These are phyloP conservation scores for Phylloscopus trochilus DNA, from an alignment of 2,113 vertebrate genomes.

Conservation along the genomic window DNA sequence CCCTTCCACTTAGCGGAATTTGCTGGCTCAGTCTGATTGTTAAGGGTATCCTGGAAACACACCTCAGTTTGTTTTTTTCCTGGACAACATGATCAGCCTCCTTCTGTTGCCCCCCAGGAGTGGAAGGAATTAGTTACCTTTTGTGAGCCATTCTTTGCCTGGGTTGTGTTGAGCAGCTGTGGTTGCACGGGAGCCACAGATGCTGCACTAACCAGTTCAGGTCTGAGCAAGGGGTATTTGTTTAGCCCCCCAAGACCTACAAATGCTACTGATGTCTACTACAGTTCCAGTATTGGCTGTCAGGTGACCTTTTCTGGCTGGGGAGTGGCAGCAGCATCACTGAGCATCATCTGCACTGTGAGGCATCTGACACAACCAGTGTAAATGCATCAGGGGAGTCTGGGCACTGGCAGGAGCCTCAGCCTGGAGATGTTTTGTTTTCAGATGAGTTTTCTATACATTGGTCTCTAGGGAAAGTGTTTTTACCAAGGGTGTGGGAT, in stretches of 20 bases:
- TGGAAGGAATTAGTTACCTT: background rate
- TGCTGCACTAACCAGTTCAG: background rate
- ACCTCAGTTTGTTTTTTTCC: background rate
- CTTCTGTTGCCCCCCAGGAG: background rate
- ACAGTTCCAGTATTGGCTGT: background rate
- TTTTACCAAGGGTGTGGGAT: background rate
- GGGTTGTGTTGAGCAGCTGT: background rate
- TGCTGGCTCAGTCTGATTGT: background rate
- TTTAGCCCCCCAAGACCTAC: background rate
- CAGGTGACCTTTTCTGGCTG: background rate
- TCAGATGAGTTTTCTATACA: background rate
- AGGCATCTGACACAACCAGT: background rate
- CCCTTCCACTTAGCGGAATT: background rate
- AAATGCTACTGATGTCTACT: background rate
- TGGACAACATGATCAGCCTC: background rate
- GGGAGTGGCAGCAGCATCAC: background rate
- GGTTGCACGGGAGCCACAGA: background rate
- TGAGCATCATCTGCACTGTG: background rate
- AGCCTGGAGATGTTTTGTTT: background rate
- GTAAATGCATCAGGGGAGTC: background rate
- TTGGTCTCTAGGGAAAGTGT: background rate
- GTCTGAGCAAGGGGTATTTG: background rate
- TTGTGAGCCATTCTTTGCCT: background rate
- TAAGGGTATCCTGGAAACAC: background rate
- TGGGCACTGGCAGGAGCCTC: background rate